Evolutionary conservation across 2,888 invertebrate genomes (phyloP).

Genomic region (Bimastos eiseni): DNA sequence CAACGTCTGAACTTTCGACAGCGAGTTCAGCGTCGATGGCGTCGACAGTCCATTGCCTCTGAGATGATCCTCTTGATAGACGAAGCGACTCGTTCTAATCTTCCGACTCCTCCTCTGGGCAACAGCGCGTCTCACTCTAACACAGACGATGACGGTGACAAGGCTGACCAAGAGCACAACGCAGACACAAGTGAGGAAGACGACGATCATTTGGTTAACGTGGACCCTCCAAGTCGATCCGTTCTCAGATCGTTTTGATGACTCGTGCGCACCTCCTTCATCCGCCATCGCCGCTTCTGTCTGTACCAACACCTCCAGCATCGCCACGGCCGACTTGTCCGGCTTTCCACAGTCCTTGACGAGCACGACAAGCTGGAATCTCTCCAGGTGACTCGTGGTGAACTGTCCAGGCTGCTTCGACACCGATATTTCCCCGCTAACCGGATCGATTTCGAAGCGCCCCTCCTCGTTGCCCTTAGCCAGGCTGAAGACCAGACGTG

Average conservation of each 20-base stretch:
- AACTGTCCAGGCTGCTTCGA: slow-evolving; percentile 20
- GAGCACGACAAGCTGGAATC: slow-evolving; percentile 34
- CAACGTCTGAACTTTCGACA: neutral
- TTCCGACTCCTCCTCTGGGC: neutral
- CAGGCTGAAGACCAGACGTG: slow-evolving; percentile 36
- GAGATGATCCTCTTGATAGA: neutral
- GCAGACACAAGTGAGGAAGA: neutral
- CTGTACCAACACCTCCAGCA: slow-evolving; percentile 22
- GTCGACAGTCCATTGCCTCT: neutral
- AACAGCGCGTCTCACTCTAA: neutral
- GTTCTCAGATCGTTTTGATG: neutral
- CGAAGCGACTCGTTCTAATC: neutral
- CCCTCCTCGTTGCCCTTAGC: slow-evolving; percentile 40
- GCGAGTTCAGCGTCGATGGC: neutral
- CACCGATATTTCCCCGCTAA: slow-evolving; percentile 38
- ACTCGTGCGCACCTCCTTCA: neutral
- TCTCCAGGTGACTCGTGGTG: slow-evolving; percentile 15
- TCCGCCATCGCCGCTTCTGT: neutral
- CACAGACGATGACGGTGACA: neutral
- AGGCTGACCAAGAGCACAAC: neutral
- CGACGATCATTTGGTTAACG: neutral
- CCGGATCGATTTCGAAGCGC: slow-evolving; percentile 38
- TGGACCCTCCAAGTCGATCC: neutral
- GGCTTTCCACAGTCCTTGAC: slow-evolving; percentile 40
- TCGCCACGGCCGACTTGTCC: slow-evolving; percentile 29